phyloP scores from a whole-genome alignment of 2,797 vertebrate species.

The Myiotriccus ornatus region DNA sequence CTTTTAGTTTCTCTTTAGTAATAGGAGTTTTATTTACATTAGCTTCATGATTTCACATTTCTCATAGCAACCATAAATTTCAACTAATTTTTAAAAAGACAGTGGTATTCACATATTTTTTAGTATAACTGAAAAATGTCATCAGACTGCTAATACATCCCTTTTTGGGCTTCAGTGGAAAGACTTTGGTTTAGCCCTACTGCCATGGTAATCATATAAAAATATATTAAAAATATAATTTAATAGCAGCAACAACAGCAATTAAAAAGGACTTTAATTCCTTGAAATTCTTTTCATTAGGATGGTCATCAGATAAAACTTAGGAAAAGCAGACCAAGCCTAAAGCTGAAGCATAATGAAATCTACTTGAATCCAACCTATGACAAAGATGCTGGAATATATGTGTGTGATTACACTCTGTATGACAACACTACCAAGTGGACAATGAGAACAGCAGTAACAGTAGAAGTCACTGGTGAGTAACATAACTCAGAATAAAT shows the following conservation, averaged over 20 bases:
- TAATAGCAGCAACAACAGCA: not conserved
- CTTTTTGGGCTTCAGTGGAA: not conserved
- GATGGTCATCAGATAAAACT: slow-evolving; percentile 43
- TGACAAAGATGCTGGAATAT: slow-evolving; percentile 60
- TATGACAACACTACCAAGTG: slow-evolving; percentile 41
- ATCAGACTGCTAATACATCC: not conserved
- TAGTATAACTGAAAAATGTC: not conserved
- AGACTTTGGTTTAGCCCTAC: not conserved
- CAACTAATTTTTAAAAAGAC: not conserved
- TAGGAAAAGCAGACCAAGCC: not conserved
- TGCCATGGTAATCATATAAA: not conserved
- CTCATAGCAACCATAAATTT: not conserved
- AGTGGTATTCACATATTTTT: not conserved
- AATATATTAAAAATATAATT: not conserved
- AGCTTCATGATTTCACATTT: not conserved
- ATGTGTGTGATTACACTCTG: slow-evolving; percentile 73
- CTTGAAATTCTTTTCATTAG: slow-evolving; percentile 47
- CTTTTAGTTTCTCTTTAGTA: not conserved
- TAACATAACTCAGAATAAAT: not conserved
- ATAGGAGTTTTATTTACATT: not conserved
- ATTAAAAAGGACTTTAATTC: not conserved
- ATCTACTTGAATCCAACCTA: slow-evolving; percentile 57
- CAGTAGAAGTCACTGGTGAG: slow-evolving; percentile 70
- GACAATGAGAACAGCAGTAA: slow-evolving; percentile 69
- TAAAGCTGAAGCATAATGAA: slow-evolving; percentile 30